phyloP scores from a whole-genome alignment of 2,888 invertebrate species.

The Diplolepis rosae region DNA sequence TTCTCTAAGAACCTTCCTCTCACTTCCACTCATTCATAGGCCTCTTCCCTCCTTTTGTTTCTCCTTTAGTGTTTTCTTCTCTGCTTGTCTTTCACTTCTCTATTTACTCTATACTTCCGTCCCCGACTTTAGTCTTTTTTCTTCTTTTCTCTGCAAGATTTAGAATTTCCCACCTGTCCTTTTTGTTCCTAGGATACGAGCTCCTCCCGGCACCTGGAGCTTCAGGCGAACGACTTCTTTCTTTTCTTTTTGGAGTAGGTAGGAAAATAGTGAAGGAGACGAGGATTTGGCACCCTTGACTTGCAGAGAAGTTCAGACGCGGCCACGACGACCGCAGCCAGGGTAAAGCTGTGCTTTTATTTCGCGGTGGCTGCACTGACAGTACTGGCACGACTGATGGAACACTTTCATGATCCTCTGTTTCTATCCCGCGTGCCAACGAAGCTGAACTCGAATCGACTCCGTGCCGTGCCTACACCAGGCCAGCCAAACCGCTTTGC shows the following conservation, averaged over 20 bases:
- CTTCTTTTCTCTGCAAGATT: background rate
- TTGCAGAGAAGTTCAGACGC: slow-evolving; percentile 4
- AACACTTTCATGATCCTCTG: slow-evolving; percentile 22
- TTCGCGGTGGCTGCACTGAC: slow-evolving; percentile 19
- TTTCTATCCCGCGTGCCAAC: slow-evolving; percentile 26
- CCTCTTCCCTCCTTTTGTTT: background rate
- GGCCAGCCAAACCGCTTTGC: slow-evolving; percentile 31
- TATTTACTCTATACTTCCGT: background rate
- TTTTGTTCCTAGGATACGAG: slow-evolving; percentile 8
- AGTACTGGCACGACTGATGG: slow-evolving; percentile 26
- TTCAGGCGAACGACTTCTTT: too few species aligned
- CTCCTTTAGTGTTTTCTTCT: background rate
- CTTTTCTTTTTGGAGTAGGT: background rate
- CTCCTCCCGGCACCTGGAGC: slow-evolving; percentile 15
- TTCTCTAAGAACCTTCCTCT: background rate
- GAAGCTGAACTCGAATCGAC: slow-evolving; percentile 22
- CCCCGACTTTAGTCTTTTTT: background rate
- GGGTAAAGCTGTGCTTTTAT: background rate
- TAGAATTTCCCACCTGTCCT: background rate
- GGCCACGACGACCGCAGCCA: background rate
- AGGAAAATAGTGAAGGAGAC: background rate
- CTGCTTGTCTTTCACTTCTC: background rate
- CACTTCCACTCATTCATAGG: background rate
- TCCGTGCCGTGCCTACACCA: background rate
- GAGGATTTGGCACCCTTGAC: background rate